These are phyloP conservation scores for Oceanodroma tethys DNA, from an alignment of 2,113 vertebrate genomes.

Conservation along the genomic window DNA sequence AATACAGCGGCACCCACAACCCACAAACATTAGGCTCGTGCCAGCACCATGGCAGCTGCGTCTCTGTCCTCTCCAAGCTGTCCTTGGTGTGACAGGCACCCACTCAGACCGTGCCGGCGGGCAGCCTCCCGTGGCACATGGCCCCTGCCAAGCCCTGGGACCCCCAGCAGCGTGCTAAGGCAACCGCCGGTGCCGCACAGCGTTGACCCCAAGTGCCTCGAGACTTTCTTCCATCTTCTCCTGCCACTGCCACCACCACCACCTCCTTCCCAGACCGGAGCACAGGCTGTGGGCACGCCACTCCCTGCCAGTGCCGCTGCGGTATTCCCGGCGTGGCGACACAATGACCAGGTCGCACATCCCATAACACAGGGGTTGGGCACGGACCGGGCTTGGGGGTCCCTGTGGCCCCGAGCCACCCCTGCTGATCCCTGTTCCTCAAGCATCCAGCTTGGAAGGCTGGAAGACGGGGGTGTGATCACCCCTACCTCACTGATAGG, in stretches of 20 bases:
- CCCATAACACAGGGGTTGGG: background rate
- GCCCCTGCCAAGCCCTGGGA: rapidly evolving
- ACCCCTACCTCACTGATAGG: background rate
- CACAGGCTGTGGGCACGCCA: rapidly evolving
- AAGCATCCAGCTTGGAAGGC: background rate
- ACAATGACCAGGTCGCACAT: background rate
- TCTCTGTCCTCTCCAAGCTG: background rate
- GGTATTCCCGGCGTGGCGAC: rapidly evolving
- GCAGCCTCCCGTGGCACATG: rapidly evolving
- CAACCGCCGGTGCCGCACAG: rapidly evolving
- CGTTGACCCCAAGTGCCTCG: background rate
- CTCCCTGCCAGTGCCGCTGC: background rate
- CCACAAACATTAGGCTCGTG: background rate
- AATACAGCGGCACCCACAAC: background rate
- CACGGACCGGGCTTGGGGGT: rapidly evolving
- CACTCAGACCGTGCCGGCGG: rapidly evolving
- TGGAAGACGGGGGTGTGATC: background rate
- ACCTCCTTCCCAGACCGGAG: background rate
- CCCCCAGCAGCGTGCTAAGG: background rate
- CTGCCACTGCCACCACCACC: background rate
- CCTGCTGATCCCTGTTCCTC: background rate
- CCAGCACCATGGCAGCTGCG: background rate
- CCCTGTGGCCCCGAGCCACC: rapidly evolving
- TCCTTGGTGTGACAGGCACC: background rate
- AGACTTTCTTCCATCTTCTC: background rate